Conservation (phyloP, 2,888 invertebrate species). For the Drosophila ezoana region DNA sequence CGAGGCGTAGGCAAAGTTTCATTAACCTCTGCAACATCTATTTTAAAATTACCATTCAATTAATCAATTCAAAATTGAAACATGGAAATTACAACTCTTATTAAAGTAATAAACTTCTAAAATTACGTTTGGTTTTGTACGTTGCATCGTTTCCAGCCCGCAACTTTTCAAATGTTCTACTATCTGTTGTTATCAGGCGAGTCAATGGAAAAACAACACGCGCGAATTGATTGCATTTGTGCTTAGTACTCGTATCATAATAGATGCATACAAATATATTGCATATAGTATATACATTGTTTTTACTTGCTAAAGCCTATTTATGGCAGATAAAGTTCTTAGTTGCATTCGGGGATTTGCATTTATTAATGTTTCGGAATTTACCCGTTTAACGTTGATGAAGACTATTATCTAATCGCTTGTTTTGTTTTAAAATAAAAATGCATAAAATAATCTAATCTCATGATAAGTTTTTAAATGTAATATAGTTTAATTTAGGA, state of each 20-base stretch:
- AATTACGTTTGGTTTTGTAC: not conserved
- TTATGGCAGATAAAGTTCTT: not conserved
- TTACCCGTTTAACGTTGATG: too few species aligned
- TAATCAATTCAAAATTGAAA: too few species aligned
- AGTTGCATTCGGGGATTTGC: too few species aligned
- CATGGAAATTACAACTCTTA: too few species aligned
- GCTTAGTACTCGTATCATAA: slow-evolving; percentile 2
- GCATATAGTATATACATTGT: not conserved
- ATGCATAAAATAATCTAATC: not conserved
- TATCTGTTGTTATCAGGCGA: slow-evolving; percentile 38
- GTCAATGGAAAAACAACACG: slow-evolving; percentile 31
- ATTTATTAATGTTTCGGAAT: too few species aligned
- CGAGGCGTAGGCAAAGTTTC: too few species aligned
- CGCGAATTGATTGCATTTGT: slow-evolving; percentile 32
- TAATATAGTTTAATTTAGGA: not conserved
- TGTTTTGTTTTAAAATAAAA: too few species aligned
- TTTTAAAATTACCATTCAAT: too few species aligned
- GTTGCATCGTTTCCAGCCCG: slow-evolving; percentile 13
- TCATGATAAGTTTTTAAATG: not conserved
- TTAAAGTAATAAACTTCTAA: too few species aligned
- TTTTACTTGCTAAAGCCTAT: not conserved
- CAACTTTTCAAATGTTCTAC: slow-evolving; percentile 13
- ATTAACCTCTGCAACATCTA: too few species aligned
- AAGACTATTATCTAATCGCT: too few species aligned
- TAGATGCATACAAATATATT: not conserved